These are phyloP conservation scores for Puffinus mauretanicus DNA, from an alignment of 2,113 vertebrate genomes.

Conservation along the genomic window DNA sequence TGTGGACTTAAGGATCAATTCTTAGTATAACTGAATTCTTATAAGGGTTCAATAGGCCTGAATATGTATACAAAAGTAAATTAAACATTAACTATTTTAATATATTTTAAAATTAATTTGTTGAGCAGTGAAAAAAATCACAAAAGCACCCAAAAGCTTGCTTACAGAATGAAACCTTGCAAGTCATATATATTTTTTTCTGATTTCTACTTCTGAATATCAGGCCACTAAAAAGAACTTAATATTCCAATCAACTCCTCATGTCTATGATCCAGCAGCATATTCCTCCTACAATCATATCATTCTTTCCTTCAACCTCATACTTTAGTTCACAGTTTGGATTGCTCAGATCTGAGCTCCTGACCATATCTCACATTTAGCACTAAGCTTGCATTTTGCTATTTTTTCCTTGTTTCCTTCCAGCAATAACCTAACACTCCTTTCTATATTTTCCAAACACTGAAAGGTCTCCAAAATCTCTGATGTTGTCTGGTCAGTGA, in stretches of 20 bases:
- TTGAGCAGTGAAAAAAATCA: neutral
- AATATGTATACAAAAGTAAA: neutral
- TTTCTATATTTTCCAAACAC: neutral
- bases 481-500: neutral
- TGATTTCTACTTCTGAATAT: neutral
- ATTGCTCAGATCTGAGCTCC: neutral
- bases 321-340: neutral
- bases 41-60: fast-evolving
- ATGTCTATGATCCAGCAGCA: neutral
- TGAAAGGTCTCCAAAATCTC: neutral
- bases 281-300: neutral
- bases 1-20: neutral
- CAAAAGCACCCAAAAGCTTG: fast-evolving
- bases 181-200: neutral
- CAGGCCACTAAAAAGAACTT: neutral
- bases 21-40: neutral
- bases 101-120: neutral
- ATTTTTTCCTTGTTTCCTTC: neutral
- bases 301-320: neutral
- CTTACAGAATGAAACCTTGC: neutral
- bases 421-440: neutral
- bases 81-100: neutral
- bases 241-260: neutral
- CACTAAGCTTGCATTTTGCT: neutral
- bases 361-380: neutral